These are phyloP conservation scores for Notechis scutatus DNA, from an alignment of 2,113 vertebrate genomes.

Conservation along the genomic window DNA sequence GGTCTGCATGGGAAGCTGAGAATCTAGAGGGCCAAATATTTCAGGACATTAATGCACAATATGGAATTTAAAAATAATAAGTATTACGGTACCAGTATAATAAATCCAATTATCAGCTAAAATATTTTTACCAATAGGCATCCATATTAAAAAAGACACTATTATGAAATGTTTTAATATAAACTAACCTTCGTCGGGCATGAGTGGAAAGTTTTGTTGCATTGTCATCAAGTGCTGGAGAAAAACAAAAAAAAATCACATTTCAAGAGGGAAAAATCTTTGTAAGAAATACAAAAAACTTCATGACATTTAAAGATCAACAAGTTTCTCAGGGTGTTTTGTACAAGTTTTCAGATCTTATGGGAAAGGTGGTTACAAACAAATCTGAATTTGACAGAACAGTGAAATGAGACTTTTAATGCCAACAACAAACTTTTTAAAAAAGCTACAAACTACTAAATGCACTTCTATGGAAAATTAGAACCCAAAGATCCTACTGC, in stretches of 20 bases:
- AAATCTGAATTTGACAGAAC: neutral
- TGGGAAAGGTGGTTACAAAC: neutral
- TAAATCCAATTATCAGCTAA: neutral
- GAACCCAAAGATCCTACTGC: neutral
- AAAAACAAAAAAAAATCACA: neutral
- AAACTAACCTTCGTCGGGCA: slow-evolving; percentile 78
- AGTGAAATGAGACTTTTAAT: neutral
- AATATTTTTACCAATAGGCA: neutral
- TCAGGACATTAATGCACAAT: neutral
- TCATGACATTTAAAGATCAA: neutral
- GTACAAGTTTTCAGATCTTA: neutral
- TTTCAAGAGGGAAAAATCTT: neutral
- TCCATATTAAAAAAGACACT: neutral
- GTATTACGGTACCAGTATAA: neutral
- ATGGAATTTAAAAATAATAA: neutral
- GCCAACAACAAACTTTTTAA: neutral
- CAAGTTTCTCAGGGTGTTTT: neutral
- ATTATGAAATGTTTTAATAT: neutral
- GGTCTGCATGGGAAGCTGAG: neutral
- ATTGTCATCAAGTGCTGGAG: slow-evolving; percentile 40
- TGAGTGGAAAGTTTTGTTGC: slow-evolving; percentile 83
- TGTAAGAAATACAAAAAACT: neutral
- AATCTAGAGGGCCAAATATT: neutral
- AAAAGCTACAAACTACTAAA: neutral
- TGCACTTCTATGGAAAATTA: neutral